These are phyloP conservation scores for Dryadula phaetusa DNA, from an alignment of 2,888 invertebrate genomes.

Conservation along the genomic window DNA sequence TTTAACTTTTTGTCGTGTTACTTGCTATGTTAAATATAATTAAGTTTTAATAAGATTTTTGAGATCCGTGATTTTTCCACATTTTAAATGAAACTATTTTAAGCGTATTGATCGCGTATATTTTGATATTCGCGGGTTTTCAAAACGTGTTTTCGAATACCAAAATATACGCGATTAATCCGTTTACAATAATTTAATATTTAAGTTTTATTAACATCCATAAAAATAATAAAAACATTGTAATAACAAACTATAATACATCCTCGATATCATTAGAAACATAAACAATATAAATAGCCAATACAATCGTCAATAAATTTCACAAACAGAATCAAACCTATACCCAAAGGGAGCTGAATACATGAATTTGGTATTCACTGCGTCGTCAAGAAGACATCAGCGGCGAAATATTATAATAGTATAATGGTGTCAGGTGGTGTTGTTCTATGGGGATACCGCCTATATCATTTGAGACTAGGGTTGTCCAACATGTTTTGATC, in stretches of 20 bases:
- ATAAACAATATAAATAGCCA: constrained; percentile 61
- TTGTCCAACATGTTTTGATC: neutral
- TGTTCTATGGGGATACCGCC: constrained; percentile 59
- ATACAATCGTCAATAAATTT: constrained; percentile 76
- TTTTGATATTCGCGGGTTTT: no score
- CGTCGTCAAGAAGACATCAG: constrained; percentile 82
- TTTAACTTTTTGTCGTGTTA: no score
- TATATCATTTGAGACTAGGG: constrained; percentile 44
- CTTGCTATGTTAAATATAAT: neutral
- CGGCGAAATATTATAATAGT: constrained; percentile 83
- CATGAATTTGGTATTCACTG: constrained; percentile 80
- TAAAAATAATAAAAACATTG: neutral
- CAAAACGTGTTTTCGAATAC: no score
- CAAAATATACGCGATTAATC: no score
- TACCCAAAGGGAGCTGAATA: constrained; percentile 54
- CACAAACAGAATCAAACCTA: constrained; percentile 51
- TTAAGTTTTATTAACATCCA: no score
- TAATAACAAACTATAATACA: neutral
- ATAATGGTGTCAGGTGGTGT: constrained; percentile 82
- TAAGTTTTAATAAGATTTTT: no score
- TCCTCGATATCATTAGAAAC: constrained; percentile 54
- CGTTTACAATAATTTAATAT: no score
- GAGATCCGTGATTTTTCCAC: no score
- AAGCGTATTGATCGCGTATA: no score
- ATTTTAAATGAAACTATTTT: no score